These are phyloP conservation scores for Leptosomus discolor DNA, from an alignment of 2,113 vertebrate genomes.

Conservation along the genomic window DNA sequence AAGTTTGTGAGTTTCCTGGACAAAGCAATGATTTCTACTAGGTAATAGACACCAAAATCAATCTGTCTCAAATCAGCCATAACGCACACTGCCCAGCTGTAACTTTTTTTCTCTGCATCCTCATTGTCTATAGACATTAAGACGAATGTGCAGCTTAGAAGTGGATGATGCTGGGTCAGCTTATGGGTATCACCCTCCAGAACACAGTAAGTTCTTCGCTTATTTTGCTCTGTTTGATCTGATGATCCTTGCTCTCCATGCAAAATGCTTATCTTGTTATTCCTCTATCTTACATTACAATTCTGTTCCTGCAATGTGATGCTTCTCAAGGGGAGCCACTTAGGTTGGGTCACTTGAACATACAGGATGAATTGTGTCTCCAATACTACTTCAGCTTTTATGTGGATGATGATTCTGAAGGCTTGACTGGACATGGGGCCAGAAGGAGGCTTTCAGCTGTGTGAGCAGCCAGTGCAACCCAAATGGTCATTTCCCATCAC, in stretches of 20 bases:
- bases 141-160: background rate
- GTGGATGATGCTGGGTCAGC: background rate
- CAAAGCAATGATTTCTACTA: background rate
- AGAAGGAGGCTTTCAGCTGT: background rate
- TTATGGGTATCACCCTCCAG: background rate
- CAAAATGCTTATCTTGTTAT: background rate
- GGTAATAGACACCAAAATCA: background rate
- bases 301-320: background rate
- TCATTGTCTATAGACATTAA: background rate
- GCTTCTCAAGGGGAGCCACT: background rate
- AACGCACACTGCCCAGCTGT: background rate
- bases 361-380: background rate
- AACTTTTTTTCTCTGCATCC: background rate
- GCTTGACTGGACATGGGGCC: background rate
- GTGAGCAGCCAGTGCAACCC: background rate
- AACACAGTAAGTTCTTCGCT: background rate
- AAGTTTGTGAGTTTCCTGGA: background rate
- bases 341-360: background rate
- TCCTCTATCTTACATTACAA: background rate
- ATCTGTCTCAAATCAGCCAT: background rate
- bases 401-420: background rate
- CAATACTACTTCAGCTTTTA: background rate
- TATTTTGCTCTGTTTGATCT: background rate
- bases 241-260: background rate
- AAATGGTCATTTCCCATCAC: background rate